These are phyloP conservation scores for Callaeas wilsoni DNA, from an alignment of 2,113 vertebrate species.

Conservation along the genomic window DNA sequence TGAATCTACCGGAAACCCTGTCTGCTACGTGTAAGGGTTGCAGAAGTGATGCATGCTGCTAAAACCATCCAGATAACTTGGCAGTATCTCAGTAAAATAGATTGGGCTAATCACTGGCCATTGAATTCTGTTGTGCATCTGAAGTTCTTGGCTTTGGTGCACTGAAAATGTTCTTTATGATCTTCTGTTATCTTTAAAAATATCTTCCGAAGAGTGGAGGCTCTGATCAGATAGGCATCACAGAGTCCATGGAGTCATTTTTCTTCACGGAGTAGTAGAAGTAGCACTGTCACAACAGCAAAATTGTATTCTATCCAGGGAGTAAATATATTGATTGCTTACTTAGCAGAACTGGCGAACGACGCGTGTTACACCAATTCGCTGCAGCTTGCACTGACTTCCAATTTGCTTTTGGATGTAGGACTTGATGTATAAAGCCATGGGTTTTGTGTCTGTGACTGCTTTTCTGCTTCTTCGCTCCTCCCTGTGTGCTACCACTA, in stretches of 20 bases:
- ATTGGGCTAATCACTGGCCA: not conserved
- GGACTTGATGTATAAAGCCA: not conserved
- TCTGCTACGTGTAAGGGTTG: not conserved
- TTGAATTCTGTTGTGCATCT: not conserved
- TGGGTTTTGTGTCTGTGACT: not conserved
- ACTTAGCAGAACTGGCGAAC: not conserved
- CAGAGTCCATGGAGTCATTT: not conserved
- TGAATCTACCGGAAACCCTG: not conserved
- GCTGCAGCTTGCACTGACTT: not conserved
- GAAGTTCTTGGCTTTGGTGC: not conserved
- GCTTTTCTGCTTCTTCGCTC: not conserved
- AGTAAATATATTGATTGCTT: constrained; percentile 57
- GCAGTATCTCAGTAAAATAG: not conserved
- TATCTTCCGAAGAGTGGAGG: not conserved
- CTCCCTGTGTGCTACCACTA: not conserved
- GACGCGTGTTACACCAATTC: not conserved
- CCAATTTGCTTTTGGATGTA: constrained; percentile 17
- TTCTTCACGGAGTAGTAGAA: constrained; percentile 22
- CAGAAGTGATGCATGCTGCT: not conserved
- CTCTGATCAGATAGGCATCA: not conserved
- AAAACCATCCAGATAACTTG: not conserved
- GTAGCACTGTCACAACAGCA: constrained; percentile 12
- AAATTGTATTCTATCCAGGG: constrained; percentile 25
- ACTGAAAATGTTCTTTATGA: not conserved
- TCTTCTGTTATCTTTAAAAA: not conserved